phyloP scores from a whole-genome alignment of 2,888 invertebrate genomes.

The Hetaerina titia region DNA sequence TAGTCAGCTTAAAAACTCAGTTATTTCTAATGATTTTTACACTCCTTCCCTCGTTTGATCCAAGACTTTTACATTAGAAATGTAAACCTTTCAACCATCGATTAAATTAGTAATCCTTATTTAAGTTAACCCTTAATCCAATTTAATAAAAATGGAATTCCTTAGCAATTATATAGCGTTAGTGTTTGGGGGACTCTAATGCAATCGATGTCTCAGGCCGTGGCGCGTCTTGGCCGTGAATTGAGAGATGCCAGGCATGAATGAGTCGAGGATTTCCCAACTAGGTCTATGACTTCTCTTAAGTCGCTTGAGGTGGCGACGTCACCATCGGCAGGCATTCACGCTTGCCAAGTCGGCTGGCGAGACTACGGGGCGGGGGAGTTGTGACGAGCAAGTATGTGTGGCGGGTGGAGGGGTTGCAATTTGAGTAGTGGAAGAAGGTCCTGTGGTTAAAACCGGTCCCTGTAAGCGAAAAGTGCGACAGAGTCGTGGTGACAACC shows the following conservation, averaged over 20 bases:
- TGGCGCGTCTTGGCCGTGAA: constrained; percentile 13
- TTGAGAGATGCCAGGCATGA: constrained; percentile 3
- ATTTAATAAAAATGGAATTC: no score
- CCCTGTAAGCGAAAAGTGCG: neutral
- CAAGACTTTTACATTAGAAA: no score
- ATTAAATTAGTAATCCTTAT: no score
- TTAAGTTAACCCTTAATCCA: no score
- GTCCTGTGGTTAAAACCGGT: constrained; percentile 3
- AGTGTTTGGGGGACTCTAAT: neutral
- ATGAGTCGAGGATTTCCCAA: constrained; percentile 3
- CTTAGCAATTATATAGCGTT: no score
- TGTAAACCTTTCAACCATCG: no score
- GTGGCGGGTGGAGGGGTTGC: neutral
- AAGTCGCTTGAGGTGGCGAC: neutral
- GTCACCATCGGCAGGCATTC: constrained; percentile 2
- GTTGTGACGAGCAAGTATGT: neutral
- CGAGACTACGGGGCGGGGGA: neutral
- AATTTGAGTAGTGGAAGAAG: constrained; percentile 18
- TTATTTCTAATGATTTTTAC: no score
- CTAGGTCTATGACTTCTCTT: constrained; percentile 27
- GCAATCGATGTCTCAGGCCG: neutral
- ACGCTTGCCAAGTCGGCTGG: constrained; percentile 27
- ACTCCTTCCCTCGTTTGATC: no score
- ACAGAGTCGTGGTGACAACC: neutral
- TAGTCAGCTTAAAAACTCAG: no score